Conservation (phyloP, 64 coral and sea anemone genomes). For the Acropora tenuis region DNA sequence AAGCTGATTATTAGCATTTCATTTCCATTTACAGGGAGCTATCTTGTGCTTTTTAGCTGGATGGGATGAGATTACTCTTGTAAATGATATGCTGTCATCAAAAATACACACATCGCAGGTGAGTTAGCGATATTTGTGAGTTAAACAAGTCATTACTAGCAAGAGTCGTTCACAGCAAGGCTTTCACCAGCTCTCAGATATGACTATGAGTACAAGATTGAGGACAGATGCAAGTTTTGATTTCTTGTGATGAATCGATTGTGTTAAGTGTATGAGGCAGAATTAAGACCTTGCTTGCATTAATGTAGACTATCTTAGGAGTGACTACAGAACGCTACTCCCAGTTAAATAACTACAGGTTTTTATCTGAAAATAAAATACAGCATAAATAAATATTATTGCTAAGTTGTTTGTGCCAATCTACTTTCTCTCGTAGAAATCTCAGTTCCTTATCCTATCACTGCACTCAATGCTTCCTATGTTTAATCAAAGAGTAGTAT, state of each 20-base stretch:
- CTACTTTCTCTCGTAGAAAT: constrained; percentile 41
- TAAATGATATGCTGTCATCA: constrained; percentile 67
- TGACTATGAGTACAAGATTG: too few species aligned
- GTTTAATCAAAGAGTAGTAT: constrained; percentile 78
- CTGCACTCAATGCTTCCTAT: constrained; percentile 90
- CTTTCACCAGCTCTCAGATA: too few species aligned
- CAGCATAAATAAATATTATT: neutral
- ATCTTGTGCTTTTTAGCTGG: constrained; percentile 94
- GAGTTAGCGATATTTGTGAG: neutral
- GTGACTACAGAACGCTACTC: too few species aligned
- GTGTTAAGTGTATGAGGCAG: too few species aligned
- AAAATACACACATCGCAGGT: constrained; percentile 51
- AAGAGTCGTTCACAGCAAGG: too few species aligned
- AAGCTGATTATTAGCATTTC: neutral
- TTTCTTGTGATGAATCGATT: too few species aligned
- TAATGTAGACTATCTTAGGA: too few species aligned
- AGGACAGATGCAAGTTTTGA: too few species aligned
- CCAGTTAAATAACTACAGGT: too few species aligned
- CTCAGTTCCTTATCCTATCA: constrained; percentile 60
- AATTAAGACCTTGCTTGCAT: too few species aligned
- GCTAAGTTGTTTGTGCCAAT: neutral
- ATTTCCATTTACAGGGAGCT: constrained; percentile 56
- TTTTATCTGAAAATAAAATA: too few species aligned
- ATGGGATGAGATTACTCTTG: constrained; percentile 89
- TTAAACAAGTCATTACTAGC: too few species aligned